Evolutionary conservation across 2,888 invertebrate species (phyloP), one percentile per base, ranked within the genome.

Genomic region (Pristionchus entomophagus): DNA sequence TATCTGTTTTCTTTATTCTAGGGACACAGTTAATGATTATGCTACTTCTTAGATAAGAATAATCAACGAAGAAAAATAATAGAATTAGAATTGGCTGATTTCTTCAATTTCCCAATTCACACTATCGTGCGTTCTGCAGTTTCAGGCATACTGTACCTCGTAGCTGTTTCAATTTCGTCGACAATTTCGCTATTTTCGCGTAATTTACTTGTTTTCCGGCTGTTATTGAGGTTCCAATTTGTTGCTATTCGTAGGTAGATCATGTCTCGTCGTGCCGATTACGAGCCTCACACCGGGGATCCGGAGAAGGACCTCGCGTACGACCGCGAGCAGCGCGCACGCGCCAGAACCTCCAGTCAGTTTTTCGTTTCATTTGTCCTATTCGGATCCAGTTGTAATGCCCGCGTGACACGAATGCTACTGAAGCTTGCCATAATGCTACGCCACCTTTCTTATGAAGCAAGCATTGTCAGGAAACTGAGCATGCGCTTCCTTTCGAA

Each of bases 221-320:
- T 17, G 17, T 3, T 80, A 17, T 38, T 45, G 26, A 19, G 22
- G 22, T 26, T 0, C 10, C 32, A n/a, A 45, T 22, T 56, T 56
- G 22, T 41, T 41, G 6, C 8, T 3, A n/a, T 45, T 73, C 41
- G 73, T 73, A 80, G 51, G 32, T 56, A 35, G 29, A 85, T 29
- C 19, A 90, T 90, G 90, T 84, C 88, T 14, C 88, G 89, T 86
- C 90, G 88, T 69, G 88, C 86, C 35, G 88, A 89, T 38, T 89
- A 89, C 86, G 90, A 90, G 78, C 85, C 88, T 26, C 88, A 88
- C 77, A 86, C 88, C 26, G 90, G 89, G 49, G 90, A 90, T 87
- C 88, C 88, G 32, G 88, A 88, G 84, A 80, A 73, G 86, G 88
- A 88, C 87, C 73, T 88, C 35, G 87, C 87, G 19, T 87, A 86